A percentile compares a stretch with the other conserved stretches of the same genome.
Evolutionary conservation across 2,797 vertebrate genomes (phyloP).

Genomic region (Lepus oiostolus): DNA sequence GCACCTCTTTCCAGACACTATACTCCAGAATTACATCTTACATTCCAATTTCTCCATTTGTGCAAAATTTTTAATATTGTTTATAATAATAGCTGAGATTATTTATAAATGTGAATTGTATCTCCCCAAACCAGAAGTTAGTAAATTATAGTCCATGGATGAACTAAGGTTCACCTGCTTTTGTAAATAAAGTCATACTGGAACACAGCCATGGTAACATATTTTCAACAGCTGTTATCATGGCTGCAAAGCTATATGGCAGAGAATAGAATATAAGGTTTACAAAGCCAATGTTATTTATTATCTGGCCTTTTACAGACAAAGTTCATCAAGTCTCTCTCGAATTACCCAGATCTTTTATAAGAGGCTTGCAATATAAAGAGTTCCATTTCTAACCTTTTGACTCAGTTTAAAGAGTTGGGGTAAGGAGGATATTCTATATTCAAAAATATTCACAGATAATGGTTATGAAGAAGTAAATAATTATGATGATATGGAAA

Average conservation of each 20-base stretch:
- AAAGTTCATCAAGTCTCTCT: not conserved
- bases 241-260: not conserved
- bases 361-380: no score
- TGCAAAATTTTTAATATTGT: slow-evolving; percentile 1
- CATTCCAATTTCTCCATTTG: not conserved
- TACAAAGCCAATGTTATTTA: not conserved
- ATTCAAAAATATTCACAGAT: not conserved
- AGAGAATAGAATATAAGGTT: not conserved
- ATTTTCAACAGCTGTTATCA: not conserved
- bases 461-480: not conserved
- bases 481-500: not conserved
- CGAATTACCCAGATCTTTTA: not conserved
- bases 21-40: not conserved
- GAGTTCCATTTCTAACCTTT: not conserved
- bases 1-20: not conserved
- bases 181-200: not conserved
- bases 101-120: not conserved
- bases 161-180: not conserved
- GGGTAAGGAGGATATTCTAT: not conserved
- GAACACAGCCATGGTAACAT: not conserved
- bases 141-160: not conserved
- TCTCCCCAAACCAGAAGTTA: not conserved
- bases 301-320: not conserved
- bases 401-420: not conserved
- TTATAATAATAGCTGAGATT: not conserved